Evolutionary conservation across 2,113 vertebrate species (phyloP).

Genomic region (Probosciger aterrimus): DNA sequence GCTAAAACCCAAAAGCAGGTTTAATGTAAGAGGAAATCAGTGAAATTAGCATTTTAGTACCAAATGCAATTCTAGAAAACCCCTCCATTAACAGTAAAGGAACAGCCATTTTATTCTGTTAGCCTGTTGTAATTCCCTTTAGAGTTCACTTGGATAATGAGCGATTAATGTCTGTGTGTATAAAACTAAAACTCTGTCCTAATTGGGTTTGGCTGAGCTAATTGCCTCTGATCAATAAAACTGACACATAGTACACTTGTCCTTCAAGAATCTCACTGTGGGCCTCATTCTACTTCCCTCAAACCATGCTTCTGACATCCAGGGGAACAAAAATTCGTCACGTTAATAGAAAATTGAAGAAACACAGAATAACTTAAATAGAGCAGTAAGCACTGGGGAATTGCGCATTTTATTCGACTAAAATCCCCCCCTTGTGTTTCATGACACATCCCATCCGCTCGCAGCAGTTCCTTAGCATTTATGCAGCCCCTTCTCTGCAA

Average conservation of each 20-base stretch:
- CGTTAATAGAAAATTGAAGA: neutral
- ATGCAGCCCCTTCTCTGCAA: neutral
- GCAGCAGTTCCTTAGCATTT: neutral
- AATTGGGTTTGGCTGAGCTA: constrained; percentile 46
- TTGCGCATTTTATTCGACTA: neutral
- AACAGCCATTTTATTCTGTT: constrained; percentile 12
- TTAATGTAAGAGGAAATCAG: neutral
- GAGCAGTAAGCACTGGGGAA: constrained; percentile 2
- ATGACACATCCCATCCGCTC: neutral
- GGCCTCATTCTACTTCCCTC: neutral
- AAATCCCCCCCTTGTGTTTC: neutral
- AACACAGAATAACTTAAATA: neutral
- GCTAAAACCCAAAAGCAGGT: neutral
- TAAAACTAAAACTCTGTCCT: constrained; percentile 48
- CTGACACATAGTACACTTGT: neutral
- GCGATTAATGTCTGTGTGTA: constrained; percentile 24
- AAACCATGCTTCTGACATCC: neutral
- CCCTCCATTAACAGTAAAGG: constrained; percentile 3
- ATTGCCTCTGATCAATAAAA: constrained; percentile 54
- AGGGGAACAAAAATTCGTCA: neutral
- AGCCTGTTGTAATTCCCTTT: neutral
- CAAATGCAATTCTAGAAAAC: neutral
- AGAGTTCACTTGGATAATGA: constrained; percentile 44
- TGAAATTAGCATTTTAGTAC: neutral
- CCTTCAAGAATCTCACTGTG: constrained; percentile 15